Base-by-base conservation (phyloP, 2,888 invertebrate genomes). In the Volucella inanis region DNA sequence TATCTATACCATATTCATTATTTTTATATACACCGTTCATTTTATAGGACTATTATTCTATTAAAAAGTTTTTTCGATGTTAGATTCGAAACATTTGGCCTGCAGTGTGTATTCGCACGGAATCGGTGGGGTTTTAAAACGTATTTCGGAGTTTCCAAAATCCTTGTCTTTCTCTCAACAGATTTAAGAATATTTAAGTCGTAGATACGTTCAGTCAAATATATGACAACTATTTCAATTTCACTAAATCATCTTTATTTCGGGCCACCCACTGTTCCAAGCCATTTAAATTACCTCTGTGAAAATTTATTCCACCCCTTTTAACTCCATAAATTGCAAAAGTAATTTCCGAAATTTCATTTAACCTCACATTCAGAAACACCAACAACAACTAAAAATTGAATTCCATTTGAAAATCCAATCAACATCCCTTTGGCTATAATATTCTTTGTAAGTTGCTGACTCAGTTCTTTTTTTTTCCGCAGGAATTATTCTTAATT, bases 331-430 rank as follows among this genome's bases (percentile, higher is more conserved):
- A 85, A 85, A 85, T 85, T 85, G 67, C 55, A 81, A 85, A 85
- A 85, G 76, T 85, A 85, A 85, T 85, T 85, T 85, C 85, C 85
- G 81, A 85, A 85, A 85, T 85, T 85, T 72, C 85, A 81, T 81
- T 85, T 85, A 80, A 85, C 84, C 84, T 80, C 67, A 84, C 67
- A 72, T 55, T 31, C 12, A 52, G 38, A 31, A 47, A 15, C 50
- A 18, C 43, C 61, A 52, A 12, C 59, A 41, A 31, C 22, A 68
- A 49, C 64, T 52, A 83, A 70, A 70, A 70, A 85, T 72, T 81
- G 80, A 81, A 85, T 81, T 80, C 62, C 79, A 54, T 80, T 84
- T 77, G 76, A 77, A 80, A 85, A 81, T 85, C 76, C 76, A 85
- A 85, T 85, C 85, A 81, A 68, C 85, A 79, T 81, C 76, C 85